These are phyloP conservation scores for Neomonachus schauinslandi DNA, from an alignment of 2,113 vertebrate genomes.

Conservation along the genomic window DNA sequence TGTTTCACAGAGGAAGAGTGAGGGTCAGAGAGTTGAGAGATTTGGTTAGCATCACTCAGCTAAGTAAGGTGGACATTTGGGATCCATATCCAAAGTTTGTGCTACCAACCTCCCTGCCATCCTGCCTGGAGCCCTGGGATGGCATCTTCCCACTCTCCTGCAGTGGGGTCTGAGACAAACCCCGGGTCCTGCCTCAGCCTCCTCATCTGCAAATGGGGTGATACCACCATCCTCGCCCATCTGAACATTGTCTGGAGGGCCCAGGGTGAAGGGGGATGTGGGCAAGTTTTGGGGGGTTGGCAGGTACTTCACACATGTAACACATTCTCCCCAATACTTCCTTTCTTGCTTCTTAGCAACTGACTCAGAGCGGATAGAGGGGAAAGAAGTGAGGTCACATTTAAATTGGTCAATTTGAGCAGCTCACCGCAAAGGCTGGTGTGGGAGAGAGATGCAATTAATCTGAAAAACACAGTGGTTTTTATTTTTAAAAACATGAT, in stretches of 20 bases:
- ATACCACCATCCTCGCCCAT: fast-evolving
- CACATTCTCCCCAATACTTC: neutral
- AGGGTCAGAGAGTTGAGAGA: neutral
- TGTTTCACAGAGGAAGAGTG: neutral
- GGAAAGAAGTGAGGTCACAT: conserved; percentile 60
- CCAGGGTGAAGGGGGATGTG: neutral
- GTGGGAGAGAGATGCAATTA: conserved; percentile 49
- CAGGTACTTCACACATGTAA: neutral
- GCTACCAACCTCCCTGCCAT: neutral
- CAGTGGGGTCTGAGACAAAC: neutral
- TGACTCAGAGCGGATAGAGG: conserved; percentile 45
- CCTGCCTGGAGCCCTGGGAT: neutral
- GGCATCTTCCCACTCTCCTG: neutral
- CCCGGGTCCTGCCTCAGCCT: neutral
- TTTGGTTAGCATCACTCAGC: neutral
- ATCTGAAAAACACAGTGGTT: conserved; percentile 57
- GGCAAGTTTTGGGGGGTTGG: neutral
- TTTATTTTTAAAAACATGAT: conserved; percentile 25
- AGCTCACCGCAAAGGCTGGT: conserved; percentile 19
- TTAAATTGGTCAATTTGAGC: conserved; percentile 65
- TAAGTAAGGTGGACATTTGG: neutral
- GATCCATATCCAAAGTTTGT: neutral
- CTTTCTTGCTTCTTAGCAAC: conserved; percentile 51
- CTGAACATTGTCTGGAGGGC: neutral
- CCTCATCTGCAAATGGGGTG: neutral